Conservation (phyloP, 2,888 invertebrate species). For the Catonia carolina region DNA sequence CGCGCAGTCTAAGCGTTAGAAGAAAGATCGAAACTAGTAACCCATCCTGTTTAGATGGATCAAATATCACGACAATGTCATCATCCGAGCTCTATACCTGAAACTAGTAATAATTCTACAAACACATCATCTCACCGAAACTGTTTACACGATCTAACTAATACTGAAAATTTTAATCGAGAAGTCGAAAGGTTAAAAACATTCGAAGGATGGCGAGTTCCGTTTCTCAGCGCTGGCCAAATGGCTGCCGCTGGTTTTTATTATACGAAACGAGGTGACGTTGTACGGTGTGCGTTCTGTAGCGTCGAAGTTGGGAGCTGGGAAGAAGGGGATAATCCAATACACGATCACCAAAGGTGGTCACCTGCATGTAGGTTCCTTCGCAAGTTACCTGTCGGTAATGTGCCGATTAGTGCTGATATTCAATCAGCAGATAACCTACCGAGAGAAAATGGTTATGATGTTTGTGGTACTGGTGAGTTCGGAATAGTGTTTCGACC, state of each 20-base stretch:
- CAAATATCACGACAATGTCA: not conserved
- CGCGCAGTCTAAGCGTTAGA: slow-evolving; percentile 6
- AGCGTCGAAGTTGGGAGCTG: slow-evolving; percentile 73
- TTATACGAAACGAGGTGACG: slow-evolving; percentile 65
- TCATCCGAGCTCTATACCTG: slow-evolving; percentile 13
- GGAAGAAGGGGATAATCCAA: slow-evolving; percentile 74
- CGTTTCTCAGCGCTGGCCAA: slow-evolving; percentile 39
- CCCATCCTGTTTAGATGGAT: slow-evolving; percentile 2
- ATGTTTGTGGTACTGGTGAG: slow-evolving; percentile 30
- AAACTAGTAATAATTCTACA: slow-evolving; percentile 6
- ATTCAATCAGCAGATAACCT: slow-evolving; percentile 3
- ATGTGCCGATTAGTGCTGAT: slow-evolving; percentile 48
- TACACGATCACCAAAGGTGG: slow-evolving; percentile 72
- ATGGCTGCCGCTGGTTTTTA: slow-evolving; percentile 80
- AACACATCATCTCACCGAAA: slow-evolving; percentile 9
- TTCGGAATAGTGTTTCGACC: slow-evolving; percentile 29
- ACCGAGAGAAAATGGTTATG: slow-evolving; percentile 26
- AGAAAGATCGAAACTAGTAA: slow-evolving; percentile 10
- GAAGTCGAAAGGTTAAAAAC: slow-evolving; percentile 31
- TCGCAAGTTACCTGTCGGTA: slow-evolving; percentile 55
- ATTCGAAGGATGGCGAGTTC: slow-evolving; percentile 32
- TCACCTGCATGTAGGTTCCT: slow-evolving; percentile 75
- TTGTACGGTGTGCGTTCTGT: slow-evolving; percentile 76
- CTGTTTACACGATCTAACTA: slow-evolving; percentile 15
- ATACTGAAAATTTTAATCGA: slow-evolving; percentile 17